phyloP scores from a whole-genome alignment of 2,797 vertebrate genomes.

The Syngnathus rostellatus region DNA sequence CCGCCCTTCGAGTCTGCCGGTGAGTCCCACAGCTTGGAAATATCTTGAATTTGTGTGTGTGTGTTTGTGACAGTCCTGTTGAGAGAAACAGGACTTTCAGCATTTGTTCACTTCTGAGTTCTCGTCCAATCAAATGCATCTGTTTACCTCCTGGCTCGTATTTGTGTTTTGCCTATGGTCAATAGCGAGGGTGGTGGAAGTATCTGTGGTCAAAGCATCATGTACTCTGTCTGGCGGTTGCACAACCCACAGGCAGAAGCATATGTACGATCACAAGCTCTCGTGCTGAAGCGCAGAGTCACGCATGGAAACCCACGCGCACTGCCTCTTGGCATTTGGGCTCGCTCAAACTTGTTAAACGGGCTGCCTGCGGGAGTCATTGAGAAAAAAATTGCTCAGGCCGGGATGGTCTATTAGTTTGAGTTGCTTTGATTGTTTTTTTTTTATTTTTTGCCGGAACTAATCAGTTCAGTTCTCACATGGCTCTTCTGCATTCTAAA shows the following conservation, averaged over 20 bases:
- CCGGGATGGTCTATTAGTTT: conserved; percentile 34
- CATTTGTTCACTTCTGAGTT: conserved; percentile 10
- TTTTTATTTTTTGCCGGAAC: conserved; percentile 18
- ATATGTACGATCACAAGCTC: conserved; percentile 43
- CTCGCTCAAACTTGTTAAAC: conserved; percentile 53
- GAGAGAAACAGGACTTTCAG: not conserved
- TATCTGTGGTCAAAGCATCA: conserved; percentile 31
- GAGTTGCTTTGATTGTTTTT: conserved; percentile 6
- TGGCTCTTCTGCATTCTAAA: conserved; percentile 45
- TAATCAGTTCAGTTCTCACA: conserved; percentile 29
- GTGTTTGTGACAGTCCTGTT: not conserved
- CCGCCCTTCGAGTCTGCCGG: conserved; percentile 86
- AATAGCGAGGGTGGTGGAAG: conserved; percentile 36
- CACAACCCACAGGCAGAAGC: conserved; percentile 35
- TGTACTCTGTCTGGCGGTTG: conserved; percentile 24
- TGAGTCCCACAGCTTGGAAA: conserved; percentile 62
- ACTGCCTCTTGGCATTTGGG: conserved; percentile 40
- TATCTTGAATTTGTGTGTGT: not conserved
- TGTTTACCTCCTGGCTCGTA: conserved; percentile 18
- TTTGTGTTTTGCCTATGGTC: conserved; percentile 38
- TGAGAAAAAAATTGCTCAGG: conserved; percentile 55
- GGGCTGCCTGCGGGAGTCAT: conserved; percentile 66
- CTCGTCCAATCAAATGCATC: conserved; percentile 33
- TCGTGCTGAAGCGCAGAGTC: conserved; percentile 18
- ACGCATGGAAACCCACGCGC: conserved; percentile 29